Base-by-base conservation (phyloP, 2,113 vertebrate species). In the Nyctereutes procyonoides region DNA sequence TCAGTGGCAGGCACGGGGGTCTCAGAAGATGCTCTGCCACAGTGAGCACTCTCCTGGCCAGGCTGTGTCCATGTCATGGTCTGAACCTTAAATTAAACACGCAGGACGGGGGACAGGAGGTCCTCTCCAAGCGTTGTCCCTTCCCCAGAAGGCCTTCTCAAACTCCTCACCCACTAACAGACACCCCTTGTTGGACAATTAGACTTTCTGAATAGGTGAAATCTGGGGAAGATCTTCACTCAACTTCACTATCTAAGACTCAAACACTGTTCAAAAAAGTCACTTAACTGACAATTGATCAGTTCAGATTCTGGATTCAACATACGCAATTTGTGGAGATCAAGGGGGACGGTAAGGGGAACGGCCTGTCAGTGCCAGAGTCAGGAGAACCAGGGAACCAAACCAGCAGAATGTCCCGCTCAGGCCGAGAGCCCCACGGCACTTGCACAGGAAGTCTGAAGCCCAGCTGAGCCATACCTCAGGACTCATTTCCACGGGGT, bases 401-500 rank as follows among this genome's bases (percentile, higher is more conserved):
- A 7, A 13, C 4, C 7, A 2, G 5, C 0, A 4, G 62, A 53
- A 15, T 20, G 0, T 4, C 9, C 5, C 0, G 0, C 1, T 1
- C 10, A 8, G 2, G 55, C 24, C 3, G 3, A 26, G 71, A 55
- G 69, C 0, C 65, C 51, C 0, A 0, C 7, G 9, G 7, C 0
- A 14, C 32, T 30, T 0, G 30, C 8, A 38, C 5, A 3, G 43
- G 43, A 5, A 8, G 7, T 8, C 8, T 0, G 1, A 63, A 63
- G 5, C 15, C 30, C 1, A 2, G 48, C 26, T 19, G n/a, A 6
- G 15, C 48, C 56, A 11, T 98, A 99, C 99, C 99, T 99, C 51
- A 1, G n/a, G 55, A n/a, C 62, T 24, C 15, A 32, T 19, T 30
- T 94, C 96, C 15, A 12, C 0, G 28, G 55, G 15, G 60, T 86